Evolutionary conservation across 2,113 vertebrate genomes (phyloP).

Genomic region (Candoia aspera): DNA sequence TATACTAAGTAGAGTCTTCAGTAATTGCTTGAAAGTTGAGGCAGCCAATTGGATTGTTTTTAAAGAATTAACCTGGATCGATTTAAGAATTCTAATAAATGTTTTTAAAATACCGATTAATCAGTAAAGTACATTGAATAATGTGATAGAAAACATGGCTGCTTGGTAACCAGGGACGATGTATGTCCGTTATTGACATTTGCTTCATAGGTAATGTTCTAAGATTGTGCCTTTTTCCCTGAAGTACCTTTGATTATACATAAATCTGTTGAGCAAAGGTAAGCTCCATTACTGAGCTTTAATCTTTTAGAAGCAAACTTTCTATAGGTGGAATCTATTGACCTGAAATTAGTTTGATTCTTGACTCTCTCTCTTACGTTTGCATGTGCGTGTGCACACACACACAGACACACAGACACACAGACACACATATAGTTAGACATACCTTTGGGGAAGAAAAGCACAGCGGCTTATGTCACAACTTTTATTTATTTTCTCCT

Average conservation of each 20-base stretch:
- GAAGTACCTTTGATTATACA: constrained; percentile 78
- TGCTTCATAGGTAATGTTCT: constrained; percentile 63
- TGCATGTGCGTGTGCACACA: too few relatives aligned
- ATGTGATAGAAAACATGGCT: constrained; percentile 54
- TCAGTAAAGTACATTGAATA: constrained; percentile 64
- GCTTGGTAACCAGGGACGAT: constrained; percentile 59
- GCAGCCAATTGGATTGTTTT: constrained; percentile 34
- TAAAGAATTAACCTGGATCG: constrained; percentile 47
- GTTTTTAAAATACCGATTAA: constrained; percentile 67
- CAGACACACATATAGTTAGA: constrained; percentile 58
- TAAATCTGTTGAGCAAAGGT: constrained; percentile 75
- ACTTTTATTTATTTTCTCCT: constrained; percentile 82
- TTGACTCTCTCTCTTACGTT: constrained; percentile 69
- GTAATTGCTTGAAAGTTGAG: constrained; percentile 20
- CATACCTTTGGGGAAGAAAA: constrained; percentile 77
- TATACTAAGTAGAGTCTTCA: constrained; percentile 21
- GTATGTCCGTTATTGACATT: constrained; percentile 52
- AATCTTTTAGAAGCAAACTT: constrained; percentile 75
- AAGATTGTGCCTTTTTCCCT: constrained; percentile 72
- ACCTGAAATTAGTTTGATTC: constrained; percentile 72
- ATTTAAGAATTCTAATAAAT: constrained; percentile 65
- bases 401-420: too few relatives aligned
- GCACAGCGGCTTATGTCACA: constrained; percentile 78
- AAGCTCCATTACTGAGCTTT: constrained; percentile 78
- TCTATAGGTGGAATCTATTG: constrained; percentile 74